Conservation (phyloP, 2,113 vertebrate genomes). For the pig (Sus scrofa) region T2T-Sscrofa CM000821.6:59457001-59457500, state of each 20-base stretch:
- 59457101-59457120: not conserved
- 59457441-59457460: not conserved
- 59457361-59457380: not conserved
- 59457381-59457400: not conserved
- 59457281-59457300: not conserved
- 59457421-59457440: not conserved
- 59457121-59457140: not conserved
- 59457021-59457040: not conserved
- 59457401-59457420: not conserved
- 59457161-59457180: not conserved
- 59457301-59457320: not conserved
- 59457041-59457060: not conserved
- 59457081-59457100: not conserved
- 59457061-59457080: slow-evolving; percentile 5
- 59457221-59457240: not conserved
- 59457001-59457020: not conserved
- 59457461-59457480: not conserved
- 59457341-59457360: not conserved
- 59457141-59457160: not conserved
- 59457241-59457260: not conserved
- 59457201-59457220: not conserved
- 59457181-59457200: not conserved
- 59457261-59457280: not conserved
- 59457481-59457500: not conserved
- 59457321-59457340: not conserved